Conservation (phyloP, 92 coral and sea anemone species). For the Porites rus region DNA sequence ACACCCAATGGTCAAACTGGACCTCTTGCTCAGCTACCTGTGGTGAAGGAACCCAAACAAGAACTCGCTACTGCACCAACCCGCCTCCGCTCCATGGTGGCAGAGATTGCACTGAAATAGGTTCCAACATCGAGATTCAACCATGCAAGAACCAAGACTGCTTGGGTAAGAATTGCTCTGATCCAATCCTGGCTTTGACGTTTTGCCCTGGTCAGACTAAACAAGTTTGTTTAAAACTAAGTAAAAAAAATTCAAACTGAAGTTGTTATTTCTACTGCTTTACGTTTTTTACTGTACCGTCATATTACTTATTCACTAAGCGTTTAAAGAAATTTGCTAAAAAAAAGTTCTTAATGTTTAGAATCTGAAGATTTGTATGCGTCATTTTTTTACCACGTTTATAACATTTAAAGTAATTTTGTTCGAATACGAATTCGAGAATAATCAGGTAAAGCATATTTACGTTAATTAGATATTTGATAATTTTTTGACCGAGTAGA, state of each 20-base stretch:
- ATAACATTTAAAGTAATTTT: too few relatives aligned
- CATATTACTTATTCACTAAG: too few relatives aligned
- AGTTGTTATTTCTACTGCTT: too few relatives aligned
- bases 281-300: too few relatives aligned
- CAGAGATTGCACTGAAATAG: slow-evolving; percentile 81
- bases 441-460: too few relatives aligned
- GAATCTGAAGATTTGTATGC: neutral
- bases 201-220: neutral
- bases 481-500: too few relatives aligned
- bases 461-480: too few relatives aligned
- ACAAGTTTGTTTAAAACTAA: too few relatives aligned
- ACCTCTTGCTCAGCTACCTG: slow-evolving; percentile 89
- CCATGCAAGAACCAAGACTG: slow-evolving; percentile 82
- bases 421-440: too few relatives aligned
- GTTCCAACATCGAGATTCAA: slow-evolving; percentile 78
- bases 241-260: too few relatives aligned
- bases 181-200: neutral
- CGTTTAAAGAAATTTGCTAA: too few relatives aligned
- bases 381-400: neutral
- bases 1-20: slow-evolving; percentile 94
- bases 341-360: neutral
- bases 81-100: slow-evolving; percentile 95
- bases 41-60: slow-evolving; percentile 95
- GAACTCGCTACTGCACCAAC: slow-evolving; percentile 82
- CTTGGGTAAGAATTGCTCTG: slow-evolving; percentile 64